Conservation (phyloP, 2,113 vertebrate genomes). For the Onychorhynchus coronatus region DNA sequence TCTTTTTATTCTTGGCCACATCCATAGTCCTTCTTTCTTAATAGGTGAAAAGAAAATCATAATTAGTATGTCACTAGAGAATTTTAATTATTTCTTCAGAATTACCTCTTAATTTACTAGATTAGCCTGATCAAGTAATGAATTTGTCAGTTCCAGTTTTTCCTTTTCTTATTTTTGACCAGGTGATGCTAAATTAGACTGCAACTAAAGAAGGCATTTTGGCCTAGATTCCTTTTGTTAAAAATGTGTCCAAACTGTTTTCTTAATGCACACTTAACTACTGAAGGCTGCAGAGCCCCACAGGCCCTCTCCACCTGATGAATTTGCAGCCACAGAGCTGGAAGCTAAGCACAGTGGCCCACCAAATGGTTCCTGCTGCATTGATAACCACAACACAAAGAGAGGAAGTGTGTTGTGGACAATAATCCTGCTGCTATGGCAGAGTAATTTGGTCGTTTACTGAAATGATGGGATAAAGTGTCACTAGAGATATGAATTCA, state of each 20-base stretch:
- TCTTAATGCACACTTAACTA: background rate
- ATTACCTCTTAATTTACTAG: constrained; percentile 68
- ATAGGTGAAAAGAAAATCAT: constrained; percentile 45
- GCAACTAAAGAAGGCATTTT: background rate
- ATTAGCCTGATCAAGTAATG: constrained; percentile 52
- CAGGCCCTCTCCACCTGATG: background rate
- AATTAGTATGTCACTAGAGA: constrained; percentile 66
- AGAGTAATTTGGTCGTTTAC: background rate
- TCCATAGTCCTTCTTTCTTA: constrained; percentile 52
- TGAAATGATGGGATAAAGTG: background rate
- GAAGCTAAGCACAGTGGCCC: background rate
- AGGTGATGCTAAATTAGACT: background rate
- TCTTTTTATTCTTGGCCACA: constrained; percentile 34
- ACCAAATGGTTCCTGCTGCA: rapidly evolving
- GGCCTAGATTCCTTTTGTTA: background rate
- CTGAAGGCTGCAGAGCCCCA: background rate
- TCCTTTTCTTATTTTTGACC: constrained; percentile 49
- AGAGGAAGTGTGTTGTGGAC: background rate
- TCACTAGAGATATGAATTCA: background rate
- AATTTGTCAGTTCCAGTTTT: constrained; percentile 42
- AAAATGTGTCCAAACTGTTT: background rate
- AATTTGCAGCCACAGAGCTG: background rate
- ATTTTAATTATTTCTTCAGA: constrained; percentile 67
- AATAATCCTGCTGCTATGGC: background rate
- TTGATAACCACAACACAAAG: background rate